phyloP scores from a whole-genome alignment of 2,797 vertebrate genomes.

The Xenentodon cancila region DNA sequence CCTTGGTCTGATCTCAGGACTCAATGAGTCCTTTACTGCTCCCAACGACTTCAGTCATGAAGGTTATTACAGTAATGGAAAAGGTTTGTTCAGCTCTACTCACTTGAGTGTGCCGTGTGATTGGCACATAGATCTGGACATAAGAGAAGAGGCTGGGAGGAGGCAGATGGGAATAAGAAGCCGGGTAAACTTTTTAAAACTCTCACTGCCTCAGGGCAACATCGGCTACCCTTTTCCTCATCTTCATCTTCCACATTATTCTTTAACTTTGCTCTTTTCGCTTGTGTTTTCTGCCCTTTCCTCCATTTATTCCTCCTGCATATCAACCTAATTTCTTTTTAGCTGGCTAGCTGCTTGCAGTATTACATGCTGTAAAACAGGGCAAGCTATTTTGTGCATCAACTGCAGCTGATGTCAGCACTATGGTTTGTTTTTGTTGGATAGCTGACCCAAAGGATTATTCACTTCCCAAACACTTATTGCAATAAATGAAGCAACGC shows the following conservation, averaged over 20 bases:
- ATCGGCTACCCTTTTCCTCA: neutral
- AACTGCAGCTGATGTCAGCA: no score
- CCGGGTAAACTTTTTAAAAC: constrained; percentile 27
- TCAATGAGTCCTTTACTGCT: constrained; percentile 20
- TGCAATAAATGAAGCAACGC: no score
- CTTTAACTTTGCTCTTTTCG: neutral
- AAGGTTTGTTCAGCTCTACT: constrained; percentile 66
- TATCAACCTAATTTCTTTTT: no score
- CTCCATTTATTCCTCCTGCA: no score
- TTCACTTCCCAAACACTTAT: no score
- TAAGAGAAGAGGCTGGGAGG: constrained; percentile 3
- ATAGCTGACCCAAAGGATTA: no score
- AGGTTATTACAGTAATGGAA: constrained; percentile 72
- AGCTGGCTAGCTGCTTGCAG: no score
- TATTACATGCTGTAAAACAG: no score
- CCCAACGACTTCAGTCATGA: constrained; percentile 47
- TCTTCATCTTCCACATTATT: neutral
- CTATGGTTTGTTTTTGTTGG: no score
- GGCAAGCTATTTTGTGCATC: no score
- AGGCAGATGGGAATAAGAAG: constrained; percentile 22
- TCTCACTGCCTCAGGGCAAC: constrained; percentile 2
- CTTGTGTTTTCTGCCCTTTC: no score
- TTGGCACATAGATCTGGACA: constrained; percentile 18
- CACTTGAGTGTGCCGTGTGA: constrained; percentile 42
- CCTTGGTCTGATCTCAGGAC: constrained; percentile 21